Evolutionary conservation across 1,140 invertebrate species (phyloP).

Genomic region (Danaus melanippus): DNA sequence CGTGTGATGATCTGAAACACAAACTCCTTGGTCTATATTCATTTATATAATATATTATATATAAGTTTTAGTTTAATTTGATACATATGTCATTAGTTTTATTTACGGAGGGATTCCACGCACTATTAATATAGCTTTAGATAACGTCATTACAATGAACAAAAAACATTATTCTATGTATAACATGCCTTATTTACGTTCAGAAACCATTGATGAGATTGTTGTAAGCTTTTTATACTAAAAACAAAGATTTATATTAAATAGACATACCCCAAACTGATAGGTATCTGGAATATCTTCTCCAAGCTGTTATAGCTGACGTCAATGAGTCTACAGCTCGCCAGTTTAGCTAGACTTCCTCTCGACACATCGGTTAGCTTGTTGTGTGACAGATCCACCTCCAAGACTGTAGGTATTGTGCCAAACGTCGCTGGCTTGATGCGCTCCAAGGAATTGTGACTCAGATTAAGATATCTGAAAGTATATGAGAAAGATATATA

Average conservation of each 20-base stretch:
- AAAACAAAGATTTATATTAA: constrained; percentile 4
- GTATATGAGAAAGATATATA: constrained; percentile 13
- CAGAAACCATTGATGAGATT: too few relatives aligned
- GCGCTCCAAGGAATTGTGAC: constrained; percentile 82
- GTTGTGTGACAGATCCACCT: constrained; percentile 87
- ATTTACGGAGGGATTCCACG: too few relatives aligned
- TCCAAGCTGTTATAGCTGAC: constrained; percentile 80
- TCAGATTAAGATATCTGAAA: constrained; percentile 79
- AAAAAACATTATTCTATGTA: constrained; percentile 34
- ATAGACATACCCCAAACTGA: constrained; percentile 64
- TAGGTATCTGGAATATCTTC: constrained; percentile 83
- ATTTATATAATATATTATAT: too few relatives aligned
- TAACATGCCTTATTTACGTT: too few relatives aligned
- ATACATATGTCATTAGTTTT: too few relatives aligned
- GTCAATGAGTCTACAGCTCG: constrained; percentile 77
- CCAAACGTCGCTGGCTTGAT: constrained; percentile 88
- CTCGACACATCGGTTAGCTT: constrained; percentile 77
- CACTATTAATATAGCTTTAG: too few relatives aligned
- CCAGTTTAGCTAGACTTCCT: constrained; percentile 80
- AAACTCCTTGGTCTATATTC: too few relatives aligned
- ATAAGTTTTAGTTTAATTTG: too few relatives aligned
- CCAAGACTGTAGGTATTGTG: constrained; percentile 84
- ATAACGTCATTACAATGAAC: too few relatives aligned
- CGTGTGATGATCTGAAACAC: too few relatives aligned
- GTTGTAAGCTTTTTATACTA: too few relatives aligned